Evolutionary conservation across 1,140 invertebrate genomes (phyloP), one percentile per base, ranked within the genome.

Genomic region (Apis dorsata): DNA sequence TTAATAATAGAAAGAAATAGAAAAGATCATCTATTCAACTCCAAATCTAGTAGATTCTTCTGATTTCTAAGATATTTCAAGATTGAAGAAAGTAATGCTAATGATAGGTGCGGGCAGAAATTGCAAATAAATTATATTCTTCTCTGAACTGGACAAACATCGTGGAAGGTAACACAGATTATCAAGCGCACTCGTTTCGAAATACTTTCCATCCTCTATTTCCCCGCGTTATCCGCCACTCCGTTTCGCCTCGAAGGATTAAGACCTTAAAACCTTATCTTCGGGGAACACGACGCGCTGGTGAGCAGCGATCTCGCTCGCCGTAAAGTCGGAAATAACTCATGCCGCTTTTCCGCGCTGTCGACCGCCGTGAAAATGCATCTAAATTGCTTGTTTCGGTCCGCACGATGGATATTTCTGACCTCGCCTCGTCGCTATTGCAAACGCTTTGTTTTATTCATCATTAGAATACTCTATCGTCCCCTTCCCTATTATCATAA

Each of bases 251-350:
- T 74, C 85, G 53, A 28, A 44, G 86, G 82, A 88, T 88, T 88
- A 88, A 87, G 79, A 81, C 87, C 66, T 88, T 88, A 86, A 88
- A 88, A 78, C 78, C 87, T 88, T 88, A 88, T 88, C 87, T 81
- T 80, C 63, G 84, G 71, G 66, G 77, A 88, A 88, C 87, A 88
- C 81, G 87, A 82, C 66, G 71, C 86, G 75, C 69, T 44, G 60
- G 63, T 77, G 69, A 73, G 21, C 49, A 34, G 11, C 44, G 51
- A 66, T 57, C 83, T 55, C 63, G 24, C 85, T 57, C 70, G 53
- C 19, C 21, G 59, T 55, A 62, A 77, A 80, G 71, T 74, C 70
- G 79, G 49, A 65, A 63, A 80, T 80, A 80, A 80, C 69, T 80
- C 60, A 57, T 28, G 21, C 24, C 51, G 49, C n/a, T 60, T 24